Conservation (phyloP, 1,140 invertebrate species). For the Anadara kagoshimensis region DNA sequence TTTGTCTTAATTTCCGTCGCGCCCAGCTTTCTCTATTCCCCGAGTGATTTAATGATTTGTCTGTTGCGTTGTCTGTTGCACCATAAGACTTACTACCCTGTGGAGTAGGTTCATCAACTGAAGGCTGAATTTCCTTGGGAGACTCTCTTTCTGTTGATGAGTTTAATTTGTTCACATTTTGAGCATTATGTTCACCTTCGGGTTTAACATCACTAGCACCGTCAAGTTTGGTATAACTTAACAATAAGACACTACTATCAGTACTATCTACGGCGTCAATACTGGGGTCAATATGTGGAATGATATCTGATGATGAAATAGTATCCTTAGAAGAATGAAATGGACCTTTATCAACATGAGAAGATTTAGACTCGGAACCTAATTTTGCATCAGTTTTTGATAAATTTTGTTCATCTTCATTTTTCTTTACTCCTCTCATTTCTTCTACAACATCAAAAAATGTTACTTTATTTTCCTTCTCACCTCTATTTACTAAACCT, state of each 20-base stretch:
- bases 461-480: not conserved
- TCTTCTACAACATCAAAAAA: constrained; percentile 4
- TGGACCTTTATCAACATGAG: not conserved
- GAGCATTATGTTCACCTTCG: too few species aligned
- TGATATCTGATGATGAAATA: too few species aligned
- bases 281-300: too few species aligned
- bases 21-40: constrained; percentile 45
- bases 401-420: not conserved
- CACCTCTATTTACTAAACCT: not conserved
- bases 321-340: too few species aligned
- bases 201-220: too few species aligned
- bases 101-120: not conserved
- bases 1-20: constrained; percentile 32
- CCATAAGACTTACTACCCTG: not conserved
- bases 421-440: not conserved
- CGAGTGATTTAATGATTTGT: constrained; percentile 1
- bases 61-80: constrained; percentile 5
- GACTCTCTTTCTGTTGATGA: not conserved
- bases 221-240: too few species aligned
- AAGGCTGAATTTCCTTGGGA: not conserved
- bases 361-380: not conserved
- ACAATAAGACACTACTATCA: too few species aligned
- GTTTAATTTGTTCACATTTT: too few species aligned
- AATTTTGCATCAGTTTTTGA: not conserved
- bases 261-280: too few species aligned